Conservation (phyloP, 1,140 invertebrate species). For the Polypedilum vanderplanki region DNA sequence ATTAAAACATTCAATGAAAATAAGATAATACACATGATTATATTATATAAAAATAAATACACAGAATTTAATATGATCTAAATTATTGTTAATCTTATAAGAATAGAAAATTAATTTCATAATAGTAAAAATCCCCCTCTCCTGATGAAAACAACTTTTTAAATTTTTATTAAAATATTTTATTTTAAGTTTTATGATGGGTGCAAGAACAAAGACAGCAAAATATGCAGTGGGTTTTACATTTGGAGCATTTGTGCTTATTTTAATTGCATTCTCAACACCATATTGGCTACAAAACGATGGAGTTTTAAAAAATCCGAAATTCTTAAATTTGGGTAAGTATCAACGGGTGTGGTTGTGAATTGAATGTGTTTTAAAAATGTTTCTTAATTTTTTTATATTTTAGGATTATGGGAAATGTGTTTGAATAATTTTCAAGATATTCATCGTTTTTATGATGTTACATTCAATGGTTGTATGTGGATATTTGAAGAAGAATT, state of each 20-base stretch:
- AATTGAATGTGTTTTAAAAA: conserved; percentile 30
- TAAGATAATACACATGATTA: too few relatives aligned
- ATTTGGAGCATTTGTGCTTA: conserved; percentile 60
- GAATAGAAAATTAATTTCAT: too few relatives aligned
- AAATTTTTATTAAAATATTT: background rate
- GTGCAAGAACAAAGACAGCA: conserved; percentile 59
- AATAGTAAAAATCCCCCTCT: too few relatives aligned
- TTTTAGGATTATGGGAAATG: conserved; percentile 84
- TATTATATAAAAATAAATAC: too few relatives aligned
- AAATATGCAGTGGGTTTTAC: conserved; percentile 61
- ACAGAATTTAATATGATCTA: too few relatives aligned
- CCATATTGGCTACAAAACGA: conserved; percentile 90
- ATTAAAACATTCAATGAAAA: too few relatives aligned
- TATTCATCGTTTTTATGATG: conserved; percentile 71
- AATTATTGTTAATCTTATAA: too few relatives aligned
- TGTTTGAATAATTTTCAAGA: conserved; percentile 82
- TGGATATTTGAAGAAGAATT: conserved; percentile 93
- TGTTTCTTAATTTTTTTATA: conserved; percentile 36
- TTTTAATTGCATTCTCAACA: conserved; percentile 82
- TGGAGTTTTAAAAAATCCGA: conserved; percentile 66
- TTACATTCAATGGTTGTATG: conserved; percentile 72
- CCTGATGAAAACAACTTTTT: too few relatives aligned
- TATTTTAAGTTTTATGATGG: conserved; percentile 39
- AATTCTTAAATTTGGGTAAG: conserved; percentile 75
- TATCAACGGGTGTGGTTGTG: conserved; percentile 30